Conservation (phyloP, 1,140 invertebrate species). For the Pinna nobilis region DNA sequence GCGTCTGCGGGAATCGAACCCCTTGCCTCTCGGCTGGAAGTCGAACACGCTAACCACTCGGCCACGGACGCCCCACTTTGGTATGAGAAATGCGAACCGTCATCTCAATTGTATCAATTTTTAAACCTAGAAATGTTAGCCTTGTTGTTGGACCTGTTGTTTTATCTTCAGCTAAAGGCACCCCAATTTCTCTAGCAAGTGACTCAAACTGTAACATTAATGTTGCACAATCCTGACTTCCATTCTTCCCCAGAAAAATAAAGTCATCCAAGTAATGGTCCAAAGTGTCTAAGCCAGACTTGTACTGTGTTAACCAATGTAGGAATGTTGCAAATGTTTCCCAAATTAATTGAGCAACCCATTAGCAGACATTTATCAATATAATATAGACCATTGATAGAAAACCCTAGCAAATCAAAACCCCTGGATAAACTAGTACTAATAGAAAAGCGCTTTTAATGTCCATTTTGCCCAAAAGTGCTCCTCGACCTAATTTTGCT, state of each 20-base stretch:
- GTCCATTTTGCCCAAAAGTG: conserved; percentile 12
- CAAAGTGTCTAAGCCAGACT: not conserved
- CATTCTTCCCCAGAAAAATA: not conserved
- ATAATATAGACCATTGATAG: conserved; percentile 11
- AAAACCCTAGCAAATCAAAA: not conserved
- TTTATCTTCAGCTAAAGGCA: conserved; percentile 22
- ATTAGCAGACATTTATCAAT: conserved; percentile 31
- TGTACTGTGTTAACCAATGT: conserved; percentile 4
- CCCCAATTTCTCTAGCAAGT: not conserved
- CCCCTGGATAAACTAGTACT: not conserved
- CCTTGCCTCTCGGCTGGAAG: too few species aligned
- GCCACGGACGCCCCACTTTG: too few species aligned
- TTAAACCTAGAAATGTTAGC: conserved; percentile 23
- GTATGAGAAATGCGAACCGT: conserved; percentile 7
- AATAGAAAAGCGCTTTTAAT: conserved; percentile 26
- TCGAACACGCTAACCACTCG: too few species aligned
- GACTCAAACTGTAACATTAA: not conserved
- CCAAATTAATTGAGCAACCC: conserved; percentile 27
- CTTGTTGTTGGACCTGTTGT: conserved; percentile 11
- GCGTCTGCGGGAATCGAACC: too few species aligned
- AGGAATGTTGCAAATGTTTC: conserved; percentile 27
- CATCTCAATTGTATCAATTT: conserved; percentile 27
- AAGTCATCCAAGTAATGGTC: not conserved
- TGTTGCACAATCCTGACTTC: not conserved
- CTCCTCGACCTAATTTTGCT: not conserved